Evolutionary conservation across 2,888 invertebrate species (phyloP).

Genomic region (Tipula confusa): DNA sequence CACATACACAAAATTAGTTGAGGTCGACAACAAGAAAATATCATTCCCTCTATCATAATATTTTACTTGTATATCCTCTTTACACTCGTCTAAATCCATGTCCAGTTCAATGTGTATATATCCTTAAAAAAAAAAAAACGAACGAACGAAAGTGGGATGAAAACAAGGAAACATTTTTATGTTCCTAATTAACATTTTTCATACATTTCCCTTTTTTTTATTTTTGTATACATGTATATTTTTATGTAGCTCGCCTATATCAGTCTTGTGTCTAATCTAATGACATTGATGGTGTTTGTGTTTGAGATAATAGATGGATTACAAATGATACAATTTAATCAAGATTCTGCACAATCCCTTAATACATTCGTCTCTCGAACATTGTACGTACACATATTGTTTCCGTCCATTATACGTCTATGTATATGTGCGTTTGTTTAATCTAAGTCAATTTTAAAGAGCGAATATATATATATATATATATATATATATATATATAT

Average conservation of each 20-base stretch:
- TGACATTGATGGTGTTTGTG: constrained; percentile 6
- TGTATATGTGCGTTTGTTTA: neutral
- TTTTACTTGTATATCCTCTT: neutral
- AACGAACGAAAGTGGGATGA: neutral
- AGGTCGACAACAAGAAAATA: neutral
- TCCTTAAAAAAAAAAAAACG: neutral
- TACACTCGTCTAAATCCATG: neutral
- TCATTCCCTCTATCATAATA: neutral
- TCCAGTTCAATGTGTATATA: neutral
- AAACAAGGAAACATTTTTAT: neutral
- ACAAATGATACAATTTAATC: constrained; percentile 25
- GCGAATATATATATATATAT: neutral
- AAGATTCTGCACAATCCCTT: neutral
- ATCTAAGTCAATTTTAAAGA: constrained; percentile 25
- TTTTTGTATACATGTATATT: neutral
- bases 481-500: too few species aligned
- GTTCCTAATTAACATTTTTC: constrained; percentile 3
- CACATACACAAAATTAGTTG: neutral
- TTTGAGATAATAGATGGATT: constrained; percentile 25
- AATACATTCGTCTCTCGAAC: neutral
- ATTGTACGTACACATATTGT: neutral
- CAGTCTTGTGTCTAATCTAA: neutral
- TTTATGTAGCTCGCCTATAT: neutral
- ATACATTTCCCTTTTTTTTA: neutral
- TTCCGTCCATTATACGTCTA: too few species aligned